Evolutionary conservation across 2,797 vertebrate genomes (phyloP), one percentile per base, ranked within the genome.

Genomic region (Benthosema pterotum): DNA sequence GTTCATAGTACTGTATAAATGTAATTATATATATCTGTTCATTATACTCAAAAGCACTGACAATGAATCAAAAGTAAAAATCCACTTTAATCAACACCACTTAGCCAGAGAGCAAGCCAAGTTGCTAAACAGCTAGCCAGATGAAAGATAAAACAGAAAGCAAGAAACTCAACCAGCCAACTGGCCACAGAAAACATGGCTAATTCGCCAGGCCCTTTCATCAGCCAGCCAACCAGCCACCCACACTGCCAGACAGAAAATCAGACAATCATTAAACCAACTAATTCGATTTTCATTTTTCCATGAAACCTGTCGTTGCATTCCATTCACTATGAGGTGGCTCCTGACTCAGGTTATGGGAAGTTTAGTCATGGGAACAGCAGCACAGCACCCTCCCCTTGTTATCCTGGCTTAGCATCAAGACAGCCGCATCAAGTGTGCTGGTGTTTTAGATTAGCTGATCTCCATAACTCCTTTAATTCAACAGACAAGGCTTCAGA

Each of bases 231-330:
- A 69, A 63, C 58, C 32, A 38, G 32, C 32, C 32, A 38, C 32
- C 8, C 32, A 38, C 32, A 9, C 32, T 38, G 32, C 32, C 42
- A 68, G 53, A 71, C 14, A 16, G 59, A 79, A 71, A 53, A 49
- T 64, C 69, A 77, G 67, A 70, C 62, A 56, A 51, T 71, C 76
- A 64, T 82, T 71, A 76, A 67, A 75, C 69, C 66, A 81, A 79
- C 77, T 76, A 71, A 65, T 76, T 82, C 68, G 57, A 43, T 71
- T 65, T 75, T 75, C 16, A 16, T 58, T 79, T 85, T 88, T 88
- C 85, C 81, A 76, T 72, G 66, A 78, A 86, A 90, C 85, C 85
- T 89, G 85, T 81, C 69, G 38, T 67, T 71, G 64, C 83, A 86
- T 88, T 89, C 83, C 79, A 81, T 53, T 72, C 87, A 66, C 69